Percentiles rank a stretch among this genome's conserved stretches.
Evolutionary conservation across 2,888 invertebrate species (phyloP).

Genomic region (Amphipyra berbera): DNA sequence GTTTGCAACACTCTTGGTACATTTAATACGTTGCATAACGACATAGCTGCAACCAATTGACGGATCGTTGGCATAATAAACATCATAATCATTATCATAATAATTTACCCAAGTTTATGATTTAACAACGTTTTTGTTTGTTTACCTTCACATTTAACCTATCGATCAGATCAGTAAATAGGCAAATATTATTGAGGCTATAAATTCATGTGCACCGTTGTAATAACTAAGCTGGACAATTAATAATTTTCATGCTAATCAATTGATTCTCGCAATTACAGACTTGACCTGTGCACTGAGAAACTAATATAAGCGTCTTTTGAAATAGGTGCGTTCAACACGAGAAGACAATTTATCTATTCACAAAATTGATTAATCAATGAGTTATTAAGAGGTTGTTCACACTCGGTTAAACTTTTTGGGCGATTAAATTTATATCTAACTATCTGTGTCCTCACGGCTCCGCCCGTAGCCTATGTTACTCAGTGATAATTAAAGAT

Average conservation of each 20-base stretch:
- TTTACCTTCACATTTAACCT: constrained; percentile 63
- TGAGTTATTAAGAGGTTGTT: constrained; percentile 46
- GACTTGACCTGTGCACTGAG: constrained; percentile 72
- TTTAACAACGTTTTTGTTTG: constrained; percentile 48
- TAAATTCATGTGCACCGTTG: constrained; percentile 64
- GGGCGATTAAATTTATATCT: constrained; percentile 32
- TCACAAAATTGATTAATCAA: constrained; percentile 43
- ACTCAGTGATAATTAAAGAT: too few species aligned
- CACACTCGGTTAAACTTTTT: constrained; percentile 42
- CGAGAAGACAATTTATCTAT: constrained; percentile 51
- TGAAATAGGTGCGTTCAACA: constrained; percentile 50
- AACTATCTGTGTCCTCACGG: too few species aligned
- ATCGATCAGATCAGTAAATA: constrained; percentile 48
- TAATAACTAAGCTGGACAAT: constrained; percentile 64
- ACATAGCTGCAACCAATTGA: constrained; percentile 32
- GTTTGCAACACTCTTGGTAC: constrained; percentile 40
- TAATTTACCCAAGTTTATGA: constrained; percentile 28
- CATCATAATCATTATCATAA: constrained; percentile 33
- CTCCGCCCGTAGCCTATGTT: too few species aligned
- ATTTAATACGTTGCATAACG: constrained; percentile 32
- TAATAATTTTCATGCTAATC: constrained; percentile 81
- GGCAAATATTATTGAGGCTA: constrained; percentile 64
- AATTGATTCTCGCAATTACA: constrained; percentile 78
- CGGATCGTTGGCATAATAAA: constrained; percentile 39
- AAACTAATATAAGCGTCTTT: constrained; percentile 57